A percentile compares a stretch with the other conserved stretches of the same genome.
These are phyloP conservation scores for Brienomyrus longianalis DNA, from an alignment of 2,113 vertebrate genomes.

Conservation along the genomic window DNA sequence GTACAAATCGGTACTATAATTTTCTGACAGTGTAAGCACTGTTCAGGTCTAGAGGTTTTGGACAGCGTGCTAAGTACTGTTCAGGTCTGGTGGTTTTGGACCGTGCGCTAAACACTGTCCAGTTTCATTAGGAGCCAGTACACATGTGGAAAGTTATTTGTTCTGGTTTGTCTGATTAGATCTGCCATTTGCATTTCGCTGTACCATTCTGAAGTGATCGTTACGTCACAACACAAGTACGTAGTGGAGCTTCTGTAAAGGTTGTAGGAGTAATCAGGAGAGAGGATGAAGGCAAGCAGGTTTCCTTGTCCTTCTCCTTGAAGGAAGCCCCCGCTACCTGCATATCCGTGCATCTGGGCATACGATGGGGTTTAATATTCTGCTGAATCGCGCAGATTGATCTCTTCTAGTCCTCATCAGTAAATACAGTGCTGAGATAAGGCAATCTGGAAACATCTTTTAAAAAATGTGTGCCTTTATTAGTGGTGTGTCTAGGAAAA, in stretches of 20 bases:
- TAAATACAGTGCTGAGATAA: conserved; percentile 16
- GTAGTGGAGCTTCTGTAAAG: conserved; percentile 28
- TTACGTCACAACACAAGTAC: background rate
- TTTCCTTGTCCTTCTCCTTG: background rate
- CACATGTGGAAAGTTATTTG: conserved; percentile 24
- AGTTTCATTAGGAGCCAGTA: background rate
- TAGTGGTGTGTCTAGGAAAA: conserved; percentile 16
- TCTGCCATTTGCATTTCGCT: background rate
- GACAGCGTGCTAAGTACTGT: background rate
- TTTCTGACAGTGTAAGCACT: background rate
- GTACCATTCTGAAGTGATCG: background rate
- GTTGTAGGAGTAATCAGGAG: background rate
- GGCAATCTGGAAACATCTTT: conserved; percentile 17
- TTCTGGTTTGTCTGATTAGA: background rate
- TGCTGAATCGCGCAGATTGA: background rate
- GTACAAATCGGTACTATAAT: background rate
- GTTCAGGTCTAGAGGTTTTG: background rate
- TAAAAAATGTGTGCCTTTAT: conserved; percentile 12
- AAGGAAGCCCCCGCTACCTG: background rate
- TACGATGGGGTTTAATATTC: too few relatives aligned
- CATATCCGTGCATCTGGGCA: background rate
- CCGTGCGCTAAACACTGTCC: background rate
- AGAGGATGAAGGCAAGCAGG: background rate
- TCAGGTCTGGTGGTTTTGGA: background rate
- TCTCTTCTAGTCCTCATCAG: conserved; percentile 11